Evolutionary conservation across 2,113 vertebrate species (phyloP).

Genomic region (Ramphastos sulfuratus): DNA sequence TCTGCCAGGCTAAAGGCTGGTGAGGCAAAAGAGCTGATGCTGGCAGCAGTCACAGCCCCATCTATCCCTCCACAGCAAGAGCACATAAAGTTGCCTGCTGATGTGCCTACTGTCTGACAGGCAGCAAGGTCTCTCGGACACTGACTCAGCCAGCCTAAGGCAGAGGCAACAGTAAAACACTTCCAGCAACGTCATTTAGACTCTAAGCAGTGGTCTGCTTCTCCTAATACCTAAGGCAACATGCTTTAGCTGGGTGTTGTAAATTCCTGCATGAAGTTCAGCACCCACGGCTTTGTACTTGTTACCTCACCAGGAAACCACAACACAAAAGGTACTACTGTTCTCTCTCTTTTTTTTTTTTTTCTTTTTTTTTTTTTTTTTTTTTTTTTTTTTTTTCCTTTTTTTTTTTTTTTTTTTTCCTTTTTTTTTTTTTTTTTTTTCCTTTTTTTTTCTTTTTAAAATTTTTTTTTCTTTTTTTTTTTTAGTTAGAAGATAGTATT

Average conservation of each 20-base stretch:
- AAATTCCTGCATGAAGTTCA: not conserved
- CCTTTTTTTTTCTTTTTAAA: not conserved
- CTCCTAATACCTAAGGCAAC: not conserved
- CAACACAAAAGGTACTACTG: not conserved
- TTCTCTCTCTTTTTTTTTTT: too few species aligned
- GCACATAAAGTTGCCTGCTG: not conserved
- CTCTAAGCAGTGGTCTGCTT: not conserved
- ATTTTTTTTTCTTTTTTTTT: too few species aligned
- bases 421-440: not conserved
- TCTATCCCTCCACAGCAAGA: not conserved
- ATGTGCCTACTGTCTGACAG: accelerated
- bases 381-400: too few species aligned
- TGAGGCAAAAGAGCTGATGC: not conserved
- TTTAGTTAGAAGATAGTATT: not conserved
- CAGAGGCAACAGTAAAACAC: not conserved
- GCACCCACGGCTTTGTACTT: not conserved
- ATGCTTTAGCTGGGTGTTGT: not conserved
- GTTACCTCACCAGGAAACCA: not conserved
- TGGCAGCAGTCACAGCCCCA: not conserved
- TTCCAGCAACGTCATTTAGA: not conserved
- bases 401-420: not conserved
- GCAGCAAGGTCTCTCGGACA: not conserved
- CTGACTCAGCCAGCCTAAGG: not conserved
- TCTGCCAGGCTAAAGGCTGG: not conserved
- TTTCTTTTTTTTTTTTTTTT: not conserved